Base-by-base conservation (phyloP, 2,888 invertebrate species). In the Sthenelais limicola region DNA sequence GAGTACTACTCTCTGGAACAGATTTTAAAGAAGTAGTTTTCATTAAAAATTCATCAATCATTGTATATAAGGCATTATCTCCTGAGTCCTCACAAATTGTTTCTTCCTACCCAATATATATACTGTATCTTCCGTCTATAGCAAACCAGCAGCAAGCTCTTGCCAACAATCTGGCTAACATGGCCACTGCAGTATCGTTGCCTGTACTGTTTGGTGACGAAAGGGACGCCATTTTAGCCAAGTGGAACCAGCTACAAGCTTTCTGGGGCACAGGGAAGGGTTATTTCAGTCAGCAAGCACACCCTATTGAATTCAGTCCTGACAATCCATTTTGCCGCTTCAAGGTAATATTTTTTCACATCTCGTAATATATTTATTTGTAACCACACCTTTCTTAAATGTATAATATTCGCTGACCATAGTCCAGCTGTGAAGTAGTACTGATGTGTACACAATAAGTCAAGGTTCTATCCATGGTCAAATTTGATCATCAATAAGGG, bases 261-360 rank as follows among this genome's bases (percentile, higher is more conserved):
- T 83, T 81, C 72, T 87, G 86, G 86, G 87, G 87, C 0, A 92
- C 92, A 18, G 97, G 96, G 85, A 90, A 91, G 85, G 91, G 90
- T 9, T 87, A 80, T 77, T 86, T 77, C 75, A 80, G 77, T 56
- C 91, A 92, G 68, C 92, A 91, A 79, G 93, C 93, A 5, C 92
- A 92, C 0, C 93, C 95, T 0, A 91, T 97, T 5, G 94, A 94
- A 71, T 92, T 97, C 78, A 94, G 93, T 62, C 93, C 94, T 71
- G 93, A 95, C 82, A 98, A 98, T 87, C 94, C 95, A 0, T 92
- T 96, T 67, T 97, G 96, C 83, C 91, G 95, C 52, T 97, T 98
- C 86, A 98, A 97, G 86, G 89, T 89, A 56, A 70, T n/a, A n/a
- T n/a, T n/a, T n/a, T n/a, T n/a, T n/a, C n/a, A n/a, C n/a, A n/a